A percentile compares a stretch with the other conserved stretches of the same genome.
Conservation (phyloP, 1,140 invertebrate species). For the Drosophila mojavensis region DNA sequence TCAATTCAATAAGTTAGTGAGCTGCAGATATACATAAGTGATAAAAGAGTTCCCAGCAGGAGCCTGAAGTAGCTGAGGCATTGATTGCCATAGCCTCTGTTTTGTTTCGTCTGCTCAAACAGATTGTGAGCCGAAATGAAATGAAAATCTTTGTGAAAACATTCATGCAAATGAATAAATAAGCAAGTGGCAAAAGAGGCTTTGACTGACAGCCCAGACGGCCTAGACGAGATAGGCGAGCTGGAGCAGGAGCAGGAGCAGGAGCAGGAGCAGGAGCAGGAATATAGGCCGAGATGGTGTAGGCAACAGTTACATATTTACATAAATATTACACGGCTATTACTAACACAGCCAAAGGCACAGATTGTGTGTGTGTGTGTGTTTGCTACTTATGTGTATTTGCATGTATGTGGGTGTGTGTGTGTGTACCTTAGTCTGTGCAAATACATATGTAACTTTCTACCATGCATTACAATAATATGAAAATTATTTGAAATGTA, state of each 20-base stretch:
- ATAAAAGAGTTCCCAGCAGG: background rate
- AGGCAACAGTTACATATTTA: conserved; percentile 70
- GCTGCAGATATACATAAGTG: background rate
- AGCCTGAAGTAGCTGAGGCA: background rate
- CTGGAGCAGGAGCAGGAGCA: background rate
- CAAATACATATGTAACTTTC: conserved; percentile 18
- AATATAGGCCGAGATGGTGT: background rate
- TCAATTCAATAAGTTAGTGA: too few relatives aligned
- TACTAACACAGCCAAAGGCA: conserved; percentile 41
- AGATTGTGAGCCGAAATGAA: conserved; percentile 52
- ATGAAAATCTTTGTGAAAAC: conserved; percentile 77
- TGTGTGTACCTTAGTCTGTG: conserved; percentile 27
- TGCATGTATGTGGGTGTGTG: conserved; percentile 2
- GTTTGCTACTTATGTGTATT: background rate
- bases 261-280: too few relatives aligned
- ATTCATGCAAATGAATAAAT: conserved; percentile 80
- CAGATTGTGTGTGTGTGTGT: too few relatives aligned
- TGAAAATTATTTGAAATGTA: conserved; percentile 79
- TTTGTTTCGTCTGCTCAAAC: conserved; percentile 10
- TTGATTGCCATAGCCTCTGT: background rate
- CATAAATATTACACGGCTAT: conserved; percentile 78
- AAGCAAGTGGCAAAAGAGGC: conserved; percentile 59
- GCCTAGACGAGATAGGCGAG: background rate
- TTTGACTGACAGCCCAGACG: conserved; percentile 37
- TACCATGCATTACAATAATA: conserved; percentile 70